Conservation (phyloP, 2,113 vertebrate genomes). For the Cyrtonyx montezumae region DNA sequence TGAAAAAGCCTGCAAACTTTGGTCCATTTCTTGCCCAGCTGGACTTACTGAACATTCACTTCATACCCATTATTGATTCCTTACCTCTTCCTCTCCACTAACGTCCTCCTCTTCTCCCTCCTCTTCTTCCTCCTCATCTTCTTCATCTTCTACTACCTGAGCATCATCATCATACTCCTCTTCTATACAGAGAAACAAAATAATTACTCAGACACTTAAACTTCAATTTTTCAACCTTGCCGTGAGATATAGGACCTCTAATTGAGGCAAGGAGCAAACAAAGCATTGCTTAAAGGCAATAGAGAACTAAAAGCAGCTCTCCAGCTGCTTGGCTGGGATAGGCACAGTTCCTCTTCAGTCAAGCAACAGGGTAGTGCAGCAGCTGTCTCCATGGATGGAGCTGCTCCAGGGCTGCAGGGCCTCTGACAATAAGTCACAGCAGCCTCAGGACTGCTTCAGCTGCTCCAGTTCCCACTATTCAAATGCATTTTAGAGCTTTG, state of each 20-base stretch:
- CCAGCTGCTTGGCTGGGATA: not conserved
- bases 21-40: not conserved
- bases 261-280: rapidly evolving
- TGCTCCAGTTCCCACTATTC: not conserved
- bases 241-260: not conserved
- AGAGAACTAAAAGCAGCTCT: not conserved
- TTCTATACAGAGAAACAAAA: slow-evolving; percentile 69
- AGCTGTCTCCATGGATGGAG: not conserved
- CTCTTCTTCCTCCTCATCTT: slow-evolving; percentile 90
- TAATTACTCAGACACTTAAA: not conserved
- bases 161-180: slow-evolving; percentile 93
- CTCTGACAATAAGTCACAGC: not conserved
- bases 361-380: not conserved
- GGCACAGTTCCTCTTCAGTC: rapidly evolving
- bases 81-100: slow-evolving; percentile 84
- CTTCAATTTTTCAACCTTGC: not conserved
- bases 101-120: slow-evolving; percentile 93
- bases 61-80: not conserved
- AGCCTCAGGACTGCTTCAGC: not conserved
- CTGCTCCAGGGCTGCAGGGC: not conserved
- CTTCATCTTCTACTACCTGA: slow-evolving; percentile 91
- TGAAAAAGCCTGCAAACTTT: not conserved
- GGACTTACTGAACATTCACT: not conserved
- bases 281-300: not conserved
- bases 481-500: not conserved